Percentiles rank a stretch among this genome's conserved stretches.
phyloP scores from a whole-genome alignment of 35 echinoderm and acorn worm genomes.

The Ophiothrix spiculata region DNA sequence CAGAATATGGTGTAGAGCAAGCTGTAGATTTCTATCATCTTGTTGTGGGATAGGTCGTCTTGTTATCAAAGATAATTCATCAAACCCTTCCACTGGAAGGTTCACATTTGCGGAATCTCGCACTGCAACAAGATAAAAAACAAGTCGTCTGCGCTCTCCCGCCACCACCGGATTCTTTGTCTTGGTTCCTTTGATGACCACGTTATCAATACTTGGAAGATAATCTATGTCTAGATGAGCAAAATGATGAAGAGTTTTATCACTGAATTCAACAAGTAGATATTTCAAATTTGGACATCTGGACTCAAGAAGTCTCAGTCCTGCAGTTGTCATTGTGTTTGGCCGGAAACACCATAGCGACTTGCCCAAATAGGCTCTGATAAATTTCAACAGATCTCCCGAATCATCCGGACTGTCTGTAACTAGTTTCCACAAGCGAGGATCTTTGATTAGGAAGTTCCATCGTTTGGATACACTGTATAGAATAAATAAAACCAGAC shows the following conservation, averaged over 20 bases:
- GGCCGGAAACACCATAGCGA: background rate
- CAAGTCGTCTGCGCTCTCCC: background rate
- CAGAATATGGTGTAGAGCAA: constrained; percentile 1
- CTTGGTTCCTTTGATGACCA: background rate
- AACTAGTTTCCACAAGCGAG: background rate
- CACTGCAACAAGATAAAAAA: background rate
- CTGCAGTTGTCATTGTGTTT: background rate
- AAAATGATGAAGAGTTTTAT: background rate
- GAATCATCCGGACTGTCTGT: constrained; percentile 4
- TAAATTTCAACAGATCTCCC: background rate
- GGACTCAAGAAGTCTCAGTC: background rate
- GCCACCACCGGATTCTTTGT: background rate
- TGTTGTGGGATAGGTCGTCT: background rate
- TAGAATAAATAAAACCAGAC: background rate
- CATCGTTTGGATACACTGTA: constrained; percentile 12
- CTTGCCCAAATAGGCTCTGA: background rate
- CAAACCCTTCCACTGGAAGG: background rate
- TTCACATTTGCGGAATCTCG: background rate
- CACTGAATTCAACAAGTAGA: background rate
- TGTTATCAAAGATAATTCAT: background rate
- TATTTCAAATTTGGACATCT: background rate
- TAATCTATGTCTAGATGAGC: background rate
- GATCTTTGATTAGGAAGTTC: background rate
- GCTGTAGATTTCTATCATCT: background rate
- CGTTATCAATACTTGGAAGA: background rate